Evolutionary conservation across 2,797 vertebrate species (phyloP), one percentile per base, ranked within the genome.

Genomic region (Leuciscus waleckii): DNA sequence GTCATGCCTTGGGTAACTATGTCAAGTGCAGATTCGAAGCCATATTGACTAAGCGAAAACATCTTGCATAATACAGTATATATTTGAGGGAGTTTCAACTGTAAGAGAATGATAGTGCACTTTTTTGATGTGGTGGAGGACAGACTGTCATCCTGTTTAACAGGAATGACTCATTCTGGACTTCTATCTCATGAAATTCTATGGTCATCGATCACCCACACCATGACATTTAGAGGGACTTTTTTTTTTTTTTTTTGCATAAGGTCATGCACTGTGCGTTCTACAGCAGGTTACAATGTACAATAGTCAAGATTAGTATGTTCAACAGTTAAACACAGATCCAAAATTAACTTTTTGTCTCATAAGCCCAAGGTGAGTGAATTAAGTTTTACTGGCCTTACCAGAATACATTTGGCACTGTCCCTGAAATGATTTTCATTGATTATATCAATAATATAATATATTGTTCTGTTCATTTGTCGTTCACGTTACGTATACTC

Each of bases 171-270:
- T 67, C 63, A 79, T 79, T 49, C 61, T 79, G 26, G n/a, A 43
- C n/a, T 65, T 63, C 6, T 35, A 70, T n/a, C 5, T 51, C 74
- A 65, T 71, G 56, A 39, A 26, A 84, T 1, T 32, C 7, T 77
- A 32, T 54, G 61, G 63, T 29, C 49, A 77, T 29, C 4, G 2
- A 43, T 54, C 37, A 78, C 74, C 63, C 49, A 78, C 63, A 54
- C 23, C 9, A 7, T 78, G 82, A 84, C 82, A 84, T 84, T 84
- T 83, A 14, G 13, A 43, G 61, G 46, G 61, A 29, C 0, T 63
- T 32, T 83, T 63, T n/a, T 49, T 29, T 16, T 26, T 26, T 35
- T 35, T 35, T 35, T 35, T 35, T 5, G 68, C 43, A 73, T 16
- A 29, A 19, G 16, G 43, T 21, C 7, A 5, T 7, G 26, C 5